These are phyloP conservation scores for Pocota personata DNA, from an alignment of 2,888 invertebrate genomes.

Conservation along the genomic window DNA sequence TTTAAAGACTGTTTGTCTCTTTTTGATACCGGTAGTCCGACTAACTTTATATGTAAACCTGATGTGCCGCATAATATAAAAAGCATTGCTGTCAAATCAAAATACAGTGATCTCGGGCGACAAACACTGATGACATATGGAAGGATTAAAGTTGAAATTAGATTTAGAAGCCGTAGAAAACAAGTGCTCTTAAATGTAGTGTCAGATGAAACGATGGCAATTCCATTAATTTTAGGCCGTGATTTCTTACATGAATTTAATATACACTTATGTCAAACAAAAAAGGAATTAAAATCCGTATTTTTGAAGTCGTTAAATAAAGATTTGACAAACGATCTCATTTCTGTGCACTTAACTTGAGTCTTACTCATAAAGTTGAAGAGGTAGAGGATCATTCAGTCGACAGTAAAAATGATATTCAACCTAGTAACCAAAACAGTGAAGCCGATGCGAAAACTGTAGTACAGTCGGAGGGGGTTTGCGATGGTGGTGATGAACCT, in stretches of 20 bases:
- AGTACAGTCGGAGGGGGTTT: neutral
- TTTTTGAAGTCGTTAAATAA: neutral
- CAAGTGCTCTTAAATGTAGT: neutral
- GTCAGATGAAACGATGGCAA: constrained; percentile 8
- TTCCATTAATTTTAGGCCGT: constrained; percentile 17
- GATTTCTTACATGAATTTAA: too few relatives aligned
- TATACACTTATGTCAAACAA: too few relatives aligned
- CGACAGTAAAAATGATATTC: too few relatives aligned
- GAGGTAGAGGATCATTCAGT: too few relatives aligned
- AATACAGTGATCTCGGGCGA: neutral
- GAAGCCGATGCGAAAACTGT: neutral
- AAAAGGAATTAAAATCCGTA: neutral
- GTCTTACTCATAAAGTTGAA: too few relatives aligned
- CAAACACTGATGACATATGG: constrained; percentile 11
- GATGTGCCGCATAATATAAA: neutral
- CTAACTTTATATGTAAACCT: constrained; percentile 23
- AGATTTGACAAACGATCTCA: neutral
- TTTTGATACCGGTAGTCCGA: too few relatives aligned
- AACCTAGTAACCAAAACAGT: neutral
- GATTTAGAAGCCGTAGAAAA: neutral
- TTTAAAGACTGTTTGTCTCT: neutral
- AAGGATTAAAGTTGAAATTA: constrained; percentile 5
- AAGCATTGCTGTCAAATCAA: neutral
- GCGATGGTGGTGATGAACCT: neutral
- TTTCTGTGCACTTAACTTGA: too few relatives aligned